Evolutionary conservation across 2,113 vertebrate species (phyloP).

Genomic region (Pelvicachromis taeniatus): DNA sequence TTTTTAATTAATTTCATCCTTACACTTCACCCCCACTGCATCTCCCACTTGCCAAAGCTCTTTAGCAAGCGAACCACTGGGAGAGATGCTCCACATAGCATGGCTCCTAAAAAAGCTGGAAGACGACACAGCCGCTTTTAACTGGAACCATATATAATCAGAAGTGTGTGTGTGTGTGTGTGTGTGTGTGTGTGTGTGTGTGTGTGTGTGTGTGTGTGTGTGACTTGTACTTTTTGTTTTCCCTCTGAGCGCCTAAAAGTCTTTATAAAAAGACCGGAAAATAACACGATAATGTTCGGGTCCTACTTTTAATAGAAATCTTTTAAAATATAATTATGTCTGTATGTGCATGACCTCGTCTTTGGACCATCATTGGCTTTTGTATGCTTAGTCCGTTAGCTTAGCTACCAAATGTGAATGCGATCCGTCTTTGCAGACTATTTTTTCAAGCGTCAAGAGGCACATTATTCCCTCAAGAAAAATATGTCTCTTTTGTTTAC

Average conservation of each 20-base stretch:
- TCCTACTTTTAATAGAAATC: not conserved
- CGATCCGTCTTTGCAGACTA: not conserved
- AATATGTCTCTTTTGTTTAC: not conserved
- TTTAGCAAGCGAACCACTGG: slow-evolving; percentile 43
- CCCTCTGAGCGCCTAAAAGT: not conserved
- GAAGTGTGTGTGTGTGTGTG: not conserved
- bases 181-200: not conserved
- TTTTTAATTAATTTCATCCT: slow-evolving; percentile 65
- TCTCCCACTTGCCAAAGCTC: slow-evolving; percentile 50
- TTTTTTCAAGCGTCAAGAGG: not conserved
- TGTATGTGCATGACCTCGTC: not conserved
- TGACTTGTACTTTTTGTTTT: not conserved
- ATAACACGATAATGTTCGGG: not conserved
- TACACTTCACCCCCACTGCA: slow-evolving; percentile 33
- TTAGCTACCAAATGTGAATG: not conserved
- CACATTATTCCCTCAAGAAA: not conserved
- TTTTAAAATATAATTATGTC: not conserved
- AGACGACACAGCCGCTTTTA: slow-evolving; percentile 23
- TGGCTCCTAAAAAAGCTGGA: slow-evolving; percentile 21
- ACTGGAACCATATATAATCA: not conserved
- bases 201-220: not conserved
- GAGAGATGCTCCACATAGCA: slow-evolving; percentile 13
- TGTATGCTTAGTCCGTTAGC: not conserved
- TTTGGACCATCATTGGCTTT: not conserved
- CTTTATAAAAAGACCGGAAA: not conserved